Base-by-base conservation (phyloP, 2,888 invertebrate genomes). In the Danaus chrysippus region DNA sequence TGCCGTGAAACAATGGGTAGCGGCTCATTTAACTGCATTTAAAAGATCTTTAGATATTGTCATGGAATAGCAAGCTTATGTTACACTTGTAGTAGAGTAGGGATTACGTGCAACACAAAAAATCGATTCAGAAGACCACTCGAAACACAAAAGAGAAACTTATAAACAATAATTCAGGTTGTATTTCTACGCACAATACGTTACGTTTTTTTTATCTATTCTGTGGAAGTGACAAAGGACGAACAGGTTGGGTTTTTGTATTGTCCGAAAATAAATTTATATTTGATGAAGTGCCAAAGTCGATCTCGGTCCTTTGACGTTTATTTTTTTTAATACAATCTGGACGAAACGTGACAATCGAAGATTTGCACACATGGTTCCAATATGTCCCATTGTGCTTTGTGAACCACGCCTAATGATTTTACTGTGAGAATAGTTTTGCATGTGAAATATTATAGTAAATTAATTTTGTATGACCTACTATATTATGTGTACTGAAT, bases 231-330 rank as follows among this genome's bases (percentile, higher is more conserved):
- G 79, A 82, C 84, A 86, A 78, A 76, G 76, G 66, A 63, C 75
- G 73, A 79, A 78, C 86, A 87, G 87, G 88, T 88, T 84, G 77
- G 73, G 74, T 34, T 76, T n/a, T 77, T 76, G 77, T 70, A 87
- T 87, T 87, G 84, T 88, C 78, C 74, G 64, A 73, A 73, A 78
- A 79, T 87, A 89, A 89, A 90, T 90, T 77, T 83, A 83, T 83
- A 78, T 90, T 90, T 91, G 90, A 90, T 91, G 90, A 90, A 91
- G 87, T 91, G 88, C 86, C 88, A 88, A 83, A 89, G 88, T 87
- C 86, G 82, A 77, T 71, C 79, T 75, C 77, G 75, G 76, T 76
- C 78, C 76, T 79, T 86, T 85, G 83, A 79, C 81, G 79, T 78
- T 78, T 80, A 84, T 83, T 84, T 79, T 76, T 76, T 78, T 65